phyloP scores from a whole-genome alignment of 2,113 vertebrate species.

The Corydoras maculifer region DNA sequence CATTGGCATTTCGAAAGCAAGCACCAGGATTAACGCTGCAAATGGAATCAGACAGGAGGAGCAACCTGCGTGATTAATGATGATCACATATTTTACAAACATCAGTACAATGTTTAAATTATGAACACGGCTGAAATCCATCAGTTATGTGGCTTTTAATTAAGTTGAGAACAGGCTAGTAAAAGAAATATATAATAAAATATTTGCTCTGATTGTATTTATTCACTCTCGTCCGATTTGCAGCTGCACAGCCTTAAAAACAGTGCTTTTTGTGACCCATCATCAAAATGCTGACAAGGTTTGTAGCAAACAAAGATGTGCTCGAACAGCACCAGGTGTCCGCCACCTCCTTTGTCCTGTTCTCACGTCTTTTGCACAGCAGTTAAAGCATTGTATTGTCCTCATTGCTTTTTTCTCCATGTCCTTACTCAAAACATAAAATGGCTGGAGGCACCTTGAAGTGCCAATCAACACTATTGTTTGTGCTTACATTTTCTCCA shows the following conservation, averaged over 20 bases:
- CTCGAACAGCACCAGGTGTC: constrained; percentile 37
- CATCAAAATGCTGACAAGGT: constrained; percentile 27
- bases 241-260: constrained; percentile 17
- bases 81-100: not conserved
- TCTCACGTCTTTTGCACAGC: constrained; percentile 17
- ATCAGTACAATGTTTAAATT: not conserved
- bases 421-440: constrained; percentile 15
- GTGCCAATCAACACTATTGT: constrained; percentile 39
- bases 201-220: not conserved
- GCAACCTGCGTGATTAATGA: not conserved
- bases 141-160: too few species aligned
- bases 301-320: constrained; percentile 23
- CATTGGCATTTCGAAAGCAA: constrained; percentile 23
- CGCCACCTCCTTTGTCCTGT: constrained; percentile 16
- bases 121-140: too few species aligned
- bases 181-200: too few species aligned
- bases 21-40: not conserved
- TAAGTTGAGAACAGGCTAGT: too few species aligned
- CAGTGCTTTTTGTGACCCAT: constrained; percentile 22
- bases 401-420: constrained; percentile 1
- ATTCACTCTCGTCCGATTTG: not conserved
- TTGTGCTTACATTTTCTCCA: constrained; percentile 33
- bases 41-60: not conserved
- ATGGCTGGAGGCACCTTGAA: constrained; percentile 28
- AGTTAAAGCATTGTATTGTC: constrained; percentile 10